Evolutionary conservation across 2,888 invertebrate species (phyloP), one percentile per base, ranked within the genome.

Genomic region (Callosobruchus maculatus): DNA sequence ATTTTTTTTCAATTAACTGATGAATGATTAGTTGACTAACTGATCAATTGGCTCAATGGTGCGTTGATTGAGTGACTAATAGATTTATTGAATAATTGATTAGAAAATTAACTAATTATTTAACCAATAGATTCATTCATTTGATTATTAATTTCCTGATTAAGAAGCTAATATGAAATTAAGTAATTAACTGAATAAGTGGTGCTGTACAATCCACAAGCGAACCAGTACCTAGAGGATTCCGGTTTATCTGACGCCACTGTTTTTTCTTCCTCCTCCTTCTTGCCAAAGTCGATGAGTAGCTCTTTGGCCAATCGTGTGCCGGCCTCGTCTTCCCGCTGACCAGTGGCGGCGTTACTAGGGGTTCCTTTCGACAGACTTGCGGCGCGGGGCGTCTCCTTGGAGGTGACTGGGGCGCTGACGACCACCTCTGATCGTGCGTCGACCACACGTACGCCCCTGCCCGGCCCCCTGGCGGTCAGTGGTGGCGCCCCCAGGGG

Each of bases 401-500:
- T 22, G n/a, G 70, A 22, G 7, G n/a, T n/a, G 5, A 9, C 30
- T 7, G 71, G 21, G 3, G 20, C 67, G 9, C 21, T 22, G 21
- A 20, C 71, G 21, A 21, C 22, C 1, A 13, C 22, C 0, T 49
- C 66, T 4, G 71, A 13, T 13, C 21, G 2, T 30, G 26, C 30
- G 21, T 26, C 20, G 21, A 31, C 74, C 20, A 81, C 77, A 71
- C 81, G 71, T 21, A 81, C 76, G 31, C 75, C 77, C 72, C 77
- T 78, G 79, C 82, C 80, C 13, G 77, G 86, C 20, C 72, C 85
- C 77, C 82, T 84, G 20, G 85, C 79, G 80, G 81, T 83, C 73
- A 85, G 77, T 18, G 83, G 89, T 83, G 83, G 87, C 80, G 87
- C 87, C 87, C 85, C 85, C 81, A 83, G 86, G 85, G 82, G 88